A percentile compares a stretch with the other conserved stretches of the same genome.
Evolutionary conservation across 2,113 vertebrate species (phyloP).

Genomic region (Ceyx cyanopectus): DNA sequence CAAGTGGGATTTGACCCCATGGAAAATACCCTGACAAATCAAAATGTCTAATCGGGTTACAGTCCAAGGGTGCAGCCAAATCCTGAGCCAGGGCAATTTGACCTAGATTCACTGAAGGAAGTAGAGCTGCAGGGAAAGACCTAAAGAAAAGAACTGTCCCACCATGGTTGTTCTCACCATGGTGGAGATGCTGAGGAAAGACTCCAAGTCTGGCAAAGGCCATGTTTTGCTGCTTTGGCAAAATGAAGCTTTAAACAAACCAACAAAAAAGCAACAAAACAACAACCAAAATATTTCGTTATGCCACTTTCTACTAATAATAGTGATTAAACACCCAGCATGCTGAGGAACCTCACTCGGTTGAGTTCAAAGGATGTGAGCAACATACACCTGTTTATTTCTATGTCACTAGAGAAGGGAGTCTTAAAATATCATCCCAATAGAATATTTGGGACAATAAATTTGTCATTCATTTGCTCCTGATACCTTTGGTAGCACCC

Average conservation of each 20-base stretch:
- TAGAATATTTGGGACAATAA: background rate
- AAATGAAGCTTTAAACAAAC: background rate
- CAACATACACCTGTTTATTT: background rate
- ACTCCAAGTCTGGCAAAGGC: background rate
- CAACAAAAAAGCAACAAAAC: background rate
- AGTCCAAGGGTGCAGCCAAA: constrained; percentile 59
- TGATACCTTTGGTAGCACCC: background rate
- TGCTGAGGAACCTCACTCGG: background rate
- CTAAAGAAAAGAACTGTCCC: background rate
- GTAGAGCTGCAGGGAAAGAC: background rate
- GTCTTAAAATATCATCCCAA: background rate
- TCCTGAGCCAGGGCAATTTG: constrained; percentile 60
- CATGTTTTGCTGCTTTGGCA: background rate
- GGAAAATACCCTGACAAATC: constrained; percentile 60
- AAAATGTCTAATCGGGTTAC: constrained; percentile 64
- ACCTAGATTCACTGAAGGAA: constrained; percentile 45
- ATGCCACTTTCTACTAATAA: background rate
- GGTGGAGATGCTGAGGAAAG: background rate
- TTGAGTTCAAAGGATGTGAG: background rate
- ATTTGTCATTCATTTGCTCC: background rate
- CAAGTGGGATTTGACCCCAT: constrained; percentile 33
- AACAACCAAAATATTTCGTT: background rate
- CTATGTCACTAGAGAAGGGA: background rate
- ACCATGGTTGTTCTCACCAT: background rate
- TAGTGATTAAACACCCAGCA: background rate